Evolutionary conservation across 2,113 vertebrate genomes (phyloP), one percentile per base, ranked within the genome.

Genomic region (Perognathus longimembris): DNA sequence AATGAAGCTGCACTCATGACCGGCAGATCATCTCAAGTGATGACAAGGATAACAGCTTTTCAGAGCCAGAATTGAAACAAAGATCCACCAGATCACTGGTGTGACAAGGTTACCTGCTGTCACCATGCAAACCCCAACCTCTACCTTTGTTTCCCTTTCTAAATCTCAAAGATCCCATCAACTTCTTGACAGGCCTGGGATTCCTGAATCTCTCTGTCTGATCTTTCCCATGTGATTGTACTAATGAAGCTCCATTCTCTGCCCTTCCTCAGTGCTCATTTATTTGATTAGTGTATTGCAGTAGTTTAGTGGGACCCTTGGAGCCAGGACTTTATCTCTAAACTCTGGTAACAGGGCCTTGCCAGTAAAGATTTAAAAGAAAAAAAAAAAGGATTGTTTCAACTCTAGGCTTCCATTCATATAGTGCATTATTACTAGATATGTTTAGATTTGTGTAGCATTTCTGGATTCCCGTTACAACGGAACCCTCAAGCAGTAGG

Each of bases 381-480:
- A 82, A 71, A 76, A 32, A 79, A 18, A 75, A 54, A 59, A 54
- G 50, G 50, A 54, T 18, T 54, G 50, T 18, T 54, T 54, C 50
- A 54, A 54, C 50, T 54, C 50, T 5, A 54, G 50, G 50, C 50
- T 15, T 54, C 50, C 50, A 54, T 54, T 54, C 50, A 40, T 63
- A 76, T 17, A 82, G 76, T 63, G 17, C 71, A 80, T 63, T 54
- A 5, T 71, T 40, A 86, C 42, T 75, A 89, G 71, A 38, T 28
- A 17, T 89, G 77, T 40, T 74, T 26, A 79, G 57, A 81, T 40
- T 80, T 81, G 17, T 57, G 28, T 75, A 61, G 34, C 11, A 69
- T 71, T 67, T 93, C 38, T 74, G 69, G 40, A 71, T 78, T 90
- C 34, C 71, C 54, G 57, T 73, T 77, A 92, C 59, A 94, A 74